Evolutionary conservation across 2,888 invertebrate species (phyloP).

Genomic region (Oligia latruncula): DNA sequence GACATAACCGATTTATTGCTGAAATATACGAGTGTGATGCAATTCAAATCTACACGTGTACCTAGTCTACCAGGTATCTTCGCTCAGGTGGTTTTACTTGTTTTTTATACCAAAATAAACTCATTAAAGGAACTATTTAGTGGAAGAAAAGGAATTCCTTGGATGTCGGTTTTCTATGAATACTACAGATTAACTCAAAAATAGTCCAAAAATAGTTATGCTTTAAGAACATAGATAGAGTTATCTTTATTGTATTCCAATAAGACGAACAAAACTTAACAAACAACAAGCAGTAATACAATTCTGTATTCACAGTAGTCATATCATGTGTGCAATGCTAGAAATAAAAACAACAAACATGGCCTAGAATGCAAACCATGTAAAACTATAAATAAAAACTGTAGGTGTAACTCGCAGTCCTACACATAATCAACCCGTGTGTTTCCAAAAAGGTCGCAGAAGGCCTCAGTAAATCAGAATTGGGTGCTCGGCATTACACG

Average conservation of each 20-base stretch:
- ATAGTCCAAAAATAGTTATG: neutral
- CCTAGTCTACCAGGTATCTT: neutral
- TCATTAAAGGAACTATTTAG: neutral
- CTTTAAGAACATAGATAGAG: neutral
- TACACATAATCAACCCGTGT: neutral
- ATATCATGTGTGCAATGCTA: too few relatives aligned
- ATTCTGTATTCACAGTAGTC: neutral
- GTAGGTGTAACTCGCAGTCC: neutral
- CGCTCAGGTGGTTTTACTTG: neutral
- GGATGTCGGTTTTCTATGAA: neutral
- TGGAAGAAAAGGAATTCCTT: neutral
- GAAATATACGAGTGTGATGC: neutral
- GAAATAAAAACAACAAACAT: neutral
- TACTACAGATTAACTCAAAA: neutral
- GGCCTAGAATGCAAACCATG: too few relatives aligned
- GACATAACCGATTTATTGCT: slow-evolving; percentile 27
- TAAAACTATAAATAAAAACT: neutral
- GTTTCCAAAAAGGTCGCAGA: slow-evolving; percentile 51
- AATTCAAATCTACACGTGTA: neutral
- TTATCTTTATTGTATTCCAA: neutral
- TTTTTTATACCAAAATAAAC: neutral
- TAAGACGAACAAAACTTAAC: neutral
- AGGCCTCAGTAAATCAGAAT: slow-evolving; percentile 61
- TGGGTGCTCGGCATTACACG: slow-evolving; percentile 53
- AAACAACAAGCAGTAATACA: neutral